Conservation (phyloP, 1,140 invertebrate genomes). For the Maconellicoccus hirsutus region DNA sequence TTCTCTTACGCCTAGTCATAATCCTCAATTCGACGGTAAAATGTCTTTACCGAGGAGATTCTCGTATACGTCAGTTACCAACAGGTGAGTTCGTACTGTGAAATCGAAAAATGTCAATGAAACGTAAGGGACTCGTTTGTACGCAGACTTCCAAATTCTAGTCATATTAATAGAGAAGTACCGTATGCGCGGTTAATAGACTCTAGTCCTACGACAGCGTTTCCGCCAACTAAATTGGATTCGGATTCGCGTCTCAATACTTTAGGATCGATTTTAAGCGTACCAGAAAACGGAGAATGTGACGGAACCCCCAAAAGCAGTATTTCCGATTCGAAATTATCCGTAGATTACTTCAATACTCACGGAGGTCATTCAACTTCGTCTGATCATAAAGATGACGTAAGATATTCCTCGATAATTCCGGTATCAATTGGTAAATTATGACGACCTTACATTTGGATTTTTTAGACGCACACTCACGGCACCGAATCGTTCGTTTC, state of each 20-base stretch:
- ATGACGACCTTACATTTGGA: neutral
- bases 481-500: neutral
- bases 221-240: slow-evolving; percentile 51
- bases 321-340: slow-evolving; percentile 67
- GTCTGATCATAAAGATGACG: neutral
- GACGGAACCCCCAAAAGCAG: slow-evolving; percentile 46
- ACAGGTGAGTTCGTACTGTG: slow-evolving; percentile 23
- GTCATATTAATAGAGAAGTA: slow-evolving; percentile 43
- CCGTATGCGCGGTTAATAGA: slow-evolving; percentile 67
- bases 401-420: neutral
- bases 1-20: slow-evolving; percentile 24
- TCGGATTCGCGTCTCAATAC: slow-evolving; percentile 52
- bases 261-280: slow-evolving; percentile 45
- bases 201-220: slow-evolving; percentile 40
- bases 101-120: neutral
- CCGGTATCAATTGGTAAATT: neutral
- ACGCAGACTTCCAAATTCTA: neutral
- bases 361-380: neutral
- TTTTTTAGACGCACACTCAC: neutral
- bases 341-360: slow-evolving; percentile 50
- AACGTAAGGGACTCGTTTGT: neutral
- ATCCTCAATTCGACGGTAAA: slow-evolving; percentile 26
- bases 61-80: slow-evolving; percentile 44
- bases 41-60: slow-evolving; percentile 39
- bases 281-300: slow-evolving; percentile 39